phyloP scores from a whole-genome alignment of 2,797 vertebrate genomes.

The Sarcoramphus papa region DNA sequence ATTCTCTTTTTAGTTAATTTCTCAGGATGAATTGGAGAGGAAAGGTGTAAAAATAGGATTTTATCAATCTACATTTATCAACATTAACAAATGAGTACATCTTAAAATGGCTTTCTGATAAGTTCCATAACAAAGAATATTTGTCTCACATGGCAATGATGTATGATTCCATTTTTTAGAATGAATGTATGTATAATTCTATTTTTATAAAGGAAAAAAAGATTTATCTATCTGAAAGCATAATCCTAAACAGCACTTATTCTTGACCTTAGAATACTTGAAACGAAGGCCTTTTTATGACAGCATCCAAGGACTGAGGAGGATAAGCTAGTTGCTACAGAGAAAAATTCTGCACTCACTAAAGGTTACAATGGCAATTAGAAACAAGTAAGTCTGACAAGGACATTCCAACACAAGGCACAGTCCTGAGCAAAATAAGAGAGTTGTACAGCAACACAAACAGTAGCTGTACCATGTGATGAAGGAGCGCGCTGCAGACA shows the following conservation, averaged over 20 bases:
- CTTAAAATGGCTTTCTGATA: not conserved
- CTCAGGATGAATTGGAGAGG: not conserved
- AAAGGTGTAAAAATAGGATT: not conserved
- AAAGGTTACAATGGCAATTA: not conserved
- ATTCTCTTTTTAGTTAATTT: not conserved
- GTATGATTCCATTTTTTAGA: not conserved
- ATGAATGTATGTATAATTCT: not conserved
- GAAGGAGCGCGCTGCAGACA: not conserved
- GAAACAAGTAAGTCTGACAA: not conserved
- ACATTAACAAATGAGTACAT: not conserved
- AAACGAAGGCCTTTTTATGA: not conserved
- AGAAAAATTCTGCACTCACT: not conserved
- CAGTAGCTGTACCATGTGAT: too few relatives aligned
- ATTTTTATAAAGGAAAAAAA: not conserved
- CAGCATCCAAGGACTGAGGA: not conserved
- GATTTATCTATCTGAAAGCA: not conserved
- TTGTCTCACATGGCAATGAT: not conserved
- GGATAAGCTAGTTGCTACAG: not conserved
- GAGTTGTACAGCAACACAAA: not conserved
- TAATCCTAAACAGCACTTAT: not conserved
- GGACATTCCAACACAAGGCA: not conserved
- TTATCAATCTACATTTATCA: not conserved
- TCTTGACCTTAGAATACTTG: not conserved
- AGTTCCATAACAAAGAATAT: not conserved
- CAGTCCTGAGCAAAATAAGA: not conserved